A percentile compares a stretch with the other conserved stretches of the same genome.
Conservation (phyloP, 1,140 invertebrate species). For the Tachypleus tridentatus region DNA sequence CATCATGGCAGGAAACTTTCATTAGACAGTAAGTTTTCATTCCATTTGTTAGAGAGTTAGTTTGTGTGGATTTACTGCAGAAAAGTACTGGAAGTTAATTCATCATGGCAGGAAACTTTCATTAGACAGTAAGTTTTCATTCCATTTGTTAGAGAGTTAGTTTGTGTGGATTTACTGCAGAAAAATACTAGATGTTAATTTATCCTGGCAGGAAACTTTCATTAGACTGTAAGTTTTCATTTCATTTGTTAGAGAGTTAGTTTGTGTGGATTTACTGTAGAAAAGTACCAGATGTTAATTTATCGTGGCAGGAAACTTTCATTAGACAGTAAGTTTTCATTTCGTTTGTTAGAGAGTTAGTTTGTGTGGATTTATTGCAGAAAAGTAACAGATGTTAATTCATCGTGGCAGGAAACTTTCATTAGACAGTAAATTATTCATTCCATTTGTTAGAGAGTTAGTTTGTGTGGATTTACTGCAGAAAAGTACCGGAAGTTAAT, state of each 20-base stretch:
- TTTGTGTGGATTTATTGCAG: no score
- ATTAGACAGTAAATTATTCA: constrained; percentile 73
- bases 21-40: constrained; percentile 71
- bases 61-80: no score
- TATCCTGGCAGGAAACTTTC: constrained; percentile 85
- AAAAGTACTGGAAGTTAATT: constrained; percentile 89
- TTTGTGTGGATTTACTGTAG: no score
- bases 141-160: no score
- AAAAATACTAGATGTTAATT: constrained; percentile 89
- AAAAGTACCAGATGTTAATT: constrained; percentile 89
- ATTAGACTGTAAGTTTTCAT: constrained; percentile 71
- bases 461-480: no score
- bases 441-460: no score
- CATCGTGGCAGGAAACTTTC: constrained; percentile 85
- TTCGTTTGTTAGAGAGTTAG: no score
- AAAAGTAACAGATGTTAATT: constrained; percentile 89
- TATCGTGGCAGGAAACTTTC: constrained; percentile 85
- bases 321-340: constrained; percentile 71
- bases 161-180: no score
- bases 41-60: no score
- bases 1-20: constrained; percentile 85
- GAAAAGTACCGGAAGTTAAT: constrained; percentile 85
- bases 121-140: constrained; percentile 71
- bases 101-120: constrained; percentile 85
- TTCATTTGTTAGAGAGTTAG: no score